Evolutionary conservation across 2,888 invertebrate genomes (phyloP), one percentile per base, ranked within the genome.

Genomic region (Hymenopus coronatus): DNA sequence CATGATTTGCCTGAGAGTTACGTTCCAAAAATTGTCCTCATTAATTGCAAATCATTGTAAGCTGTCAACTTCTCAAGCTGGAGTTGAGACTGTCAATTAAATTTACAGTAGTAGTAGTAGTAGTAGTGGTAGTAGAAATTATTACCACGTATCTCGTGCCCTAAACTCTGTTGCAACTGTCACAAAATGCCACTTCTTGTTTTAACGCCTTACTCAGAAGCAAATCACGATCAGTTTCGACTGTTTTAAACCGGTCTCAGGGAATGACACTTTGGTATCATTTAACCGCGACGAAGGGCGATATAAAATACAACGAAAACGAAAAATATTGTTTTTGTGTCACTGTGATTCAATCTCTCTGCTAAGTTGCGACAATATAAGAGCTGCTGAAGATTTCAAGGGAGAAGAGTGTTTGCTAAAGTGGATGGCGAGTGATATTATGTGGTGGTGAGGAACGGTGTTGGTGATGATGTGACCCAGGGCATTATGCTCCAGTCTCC

Each of bases 401-500:
- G 8, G 12, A 12, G 40, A 1, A 70, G 20, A 70, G 54, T 70
- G 54, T 20, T 70, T 2, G 54, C 54, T 40, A 70, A 46, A 70
- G 54, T 70, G 54, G 15, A 70, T 70, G 54, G 20, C 54, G 54
- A 70, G 54, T 70, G 54, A 20, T 70, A 70, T 6, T 25, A 12
- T 70, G 54, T 70, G 54, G 54, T 70, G 54, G 54, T 70, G 54
- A 70, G 8, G 54, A 70, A 70, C 54, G 54, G 54, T 70, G 25
- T 70, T 20, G 54, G 54, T 87, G 87, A 87, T 87, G 82, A 89
- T 89, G 89, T 89, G 89, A 89, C 81, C 30, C 82, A 88, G 54
- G 54, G 54, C 89, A 89, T 82, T 88, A 89, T 89, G 89, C 89
- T 82, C 84, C 84, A 83, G 88, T 85, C 89, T 89, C 88, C 33